These are phyloP conservation scores for Elymnias hypermnestra DNA, from an alignment of 1,140 invertebrate species.

Conservation along the genomic window DNA sequence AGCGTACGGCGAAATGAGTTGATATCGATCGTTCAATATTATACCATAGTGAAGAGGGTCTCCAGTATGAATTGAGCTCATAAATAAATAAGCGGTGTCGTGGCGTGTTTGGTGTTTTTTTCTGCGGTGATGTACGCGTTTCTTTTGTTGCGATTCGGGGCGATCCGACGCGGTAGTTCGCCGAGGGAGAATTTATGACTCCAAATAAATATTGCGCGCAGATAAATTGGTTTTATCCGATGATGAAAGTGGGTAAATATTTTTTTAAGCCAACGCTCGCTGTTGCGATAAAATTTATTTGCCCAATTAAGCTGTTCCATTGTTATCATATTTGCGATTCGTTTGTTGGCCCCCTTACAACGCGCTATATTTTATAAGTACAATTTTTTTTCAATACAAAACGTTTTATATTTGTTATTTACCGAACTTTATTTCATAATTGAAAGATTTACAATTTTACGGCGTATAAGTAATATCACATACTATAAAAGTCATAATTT, in stretches of 20 bases:
- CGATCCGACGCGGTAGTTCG: conserved; percentile 49
- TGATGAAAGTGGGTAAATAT: conserved; percentile 29
- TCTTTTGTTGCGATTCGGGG: conserved; percentile 49
- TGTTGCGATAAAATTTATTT: conserved; percentile 20
- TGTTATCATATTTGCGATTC: conserved; percentile 9
- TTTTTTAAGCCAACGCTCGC: conserved; percentile 21
- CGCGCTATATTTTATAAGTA: not conserved
- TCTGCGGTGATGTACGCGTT: conserved; percentile 49
- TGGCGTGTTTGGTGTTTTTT: conserved; percentile 60
- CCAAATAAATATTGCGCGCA: conserved; percentile 43
- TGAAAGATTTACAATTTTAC: no score
- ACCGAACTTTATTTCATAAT: no score
- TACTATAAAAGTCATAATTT: no score
- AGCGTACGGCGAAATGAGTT: conserved; percentile 53
- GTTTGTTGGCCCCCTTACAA: conserved; percentile 5
- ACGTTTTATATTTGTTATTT: not conserved
- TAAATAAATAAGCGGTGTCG: conserved; percentile 72
- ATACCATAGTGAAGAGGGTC: conserved; percentile 49
- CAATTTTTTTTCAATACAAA: not conserved
- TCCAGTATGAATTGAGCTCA: conserved; percentile 62
- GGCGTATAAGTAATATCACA: no score
- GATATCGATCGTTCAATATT: conserved; percentile 70
- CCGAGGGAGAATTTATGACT: conserved; percentile 44
- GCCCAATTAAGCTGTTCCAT: conserved; percentile 21
- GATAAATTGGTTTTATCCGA: conserved; percentile 35